These are phyloP conservation scores for Drosophila neonasuta DNA, from an alignment of 2,888 invertebrate genomes.

Conservation along the genomic window DNA sequence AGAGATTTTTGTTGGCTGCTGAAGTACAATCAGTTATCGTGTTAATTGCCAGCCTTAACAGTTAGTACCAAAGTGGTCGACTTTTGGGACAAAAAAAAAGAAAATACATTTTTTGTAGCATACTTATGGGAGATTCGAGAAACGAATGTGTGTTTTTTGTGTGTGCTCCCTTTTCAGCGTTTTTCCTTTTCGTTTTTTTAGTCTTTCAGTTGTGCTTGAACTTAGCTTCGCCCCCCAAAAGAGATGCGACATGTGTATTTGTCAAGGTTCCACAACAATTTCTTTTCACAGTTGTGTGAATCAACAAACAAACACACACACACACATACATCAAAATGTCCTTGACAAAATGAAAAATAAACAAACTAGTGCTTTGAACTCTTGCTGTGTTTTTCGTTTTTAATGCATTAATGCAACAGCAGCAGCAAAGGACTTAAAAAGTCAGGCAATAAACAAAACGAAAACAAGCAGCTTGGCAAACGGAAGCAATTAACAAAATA, in stretches of 20 bases:
- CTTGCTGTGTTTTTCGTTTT: not conserved
- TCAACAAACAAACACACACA: not conserved
- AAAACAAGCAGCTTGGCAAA: not conserved
- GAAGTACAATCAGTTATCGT: not conserved
- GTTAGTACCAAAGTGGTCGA: constrained; percentile 1
- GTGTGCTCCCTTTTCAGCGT: not conserved
- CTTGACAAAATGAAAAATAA: constrained; percentile 6
- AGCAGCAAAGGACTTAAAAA: not conserved
- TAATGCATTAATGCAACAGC: constrained; percentile 8
- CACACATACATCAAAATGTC: constrained; percentile 13
- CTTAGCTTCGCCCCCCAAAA: constrained; percentile 36
- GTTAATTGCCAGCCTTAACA: constrained; percentile 29
- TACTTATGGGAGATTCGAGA: constrained; percentile 6
- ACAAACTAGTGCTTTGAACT: constrained; percentile 5
- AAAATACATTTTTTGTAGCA: constrained; percentile 7
- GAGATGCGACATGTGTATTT: constrained; percentile 25
- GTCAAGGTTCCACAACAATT: constrained; percentile 36
- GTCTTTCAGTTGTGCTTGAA: constrained; percentile 31
- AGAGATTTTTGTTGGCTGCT: not conserved
- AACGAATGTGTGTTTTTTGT: not conserved
- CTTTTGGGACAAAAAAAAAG: not conserved
- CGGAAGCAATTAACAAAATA: constrained; percentile 42
- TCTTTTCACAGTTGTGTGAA: constrained; percentile 2
- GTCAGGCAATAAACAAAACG: not conserved
- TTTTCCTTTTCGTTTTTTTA: not conserved